Evolutionary conservation across 1,140 invertebrate species (phyloP), one percentile per base, ranked within the genome.

Genomic region (Dendroctonus valens): DNA sequence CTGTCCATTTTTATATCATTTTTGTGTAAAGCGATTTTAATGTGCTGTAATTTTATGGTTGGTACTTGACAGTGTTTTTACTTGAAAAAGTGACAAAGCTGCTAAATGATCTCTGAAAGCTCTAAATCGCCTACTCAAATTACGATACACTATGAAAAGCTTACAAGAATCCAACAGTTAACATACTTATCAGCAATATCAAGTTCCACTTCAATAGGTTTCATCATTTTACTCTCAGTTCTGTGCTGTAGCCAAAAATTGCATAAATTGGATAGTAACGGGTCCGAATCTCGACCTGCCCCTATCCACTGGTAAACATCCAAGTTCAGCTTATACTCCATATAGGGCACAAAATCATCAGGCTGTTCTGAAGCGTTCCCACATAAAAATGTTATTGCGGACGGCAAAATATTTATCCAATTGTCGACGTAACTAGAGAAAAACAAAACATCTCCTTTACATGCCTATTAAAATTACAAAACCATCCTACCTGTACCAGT

Each of bases 221-320:
- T 77, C 67, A 44, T 69, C 59, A 62, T 68, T 72, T 62, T 79
- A 72, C 59, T 79, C 70, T 70, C 81, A 74, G 59, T 83, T 83
- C 69, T 82, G 58, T 84, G 83, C 50, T 87, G 82, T 61, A 92
- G 71, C 92, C 92, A 94, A 67, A 86, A 84, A 53, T 86, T 83
- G 75, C 90, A 95, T 14, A 97, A 78, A 6, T 86, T 80, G 5
- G 84, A 78, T 4, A 98, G 79, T 41, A 92, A 84, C 8, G 86
- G 84, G 81, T 97, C 94, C 2, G 91, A 90, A 77, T 97, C 95
- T 39, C 94, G 83, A 0, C 94, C 94, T n/a, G 92, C 92, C 0
- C 94, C 95, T 2, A 97, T 97, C 95, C 95, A 97, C 70, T 95
- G 92, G 79, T 95, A 97, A 60, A 88, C 84, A 75, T 87, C 79